Evolutionary conservation across 2,797 vertebrate genomes (phyloP).

Genomic region (Pyrocephalus nanus): DNA sequence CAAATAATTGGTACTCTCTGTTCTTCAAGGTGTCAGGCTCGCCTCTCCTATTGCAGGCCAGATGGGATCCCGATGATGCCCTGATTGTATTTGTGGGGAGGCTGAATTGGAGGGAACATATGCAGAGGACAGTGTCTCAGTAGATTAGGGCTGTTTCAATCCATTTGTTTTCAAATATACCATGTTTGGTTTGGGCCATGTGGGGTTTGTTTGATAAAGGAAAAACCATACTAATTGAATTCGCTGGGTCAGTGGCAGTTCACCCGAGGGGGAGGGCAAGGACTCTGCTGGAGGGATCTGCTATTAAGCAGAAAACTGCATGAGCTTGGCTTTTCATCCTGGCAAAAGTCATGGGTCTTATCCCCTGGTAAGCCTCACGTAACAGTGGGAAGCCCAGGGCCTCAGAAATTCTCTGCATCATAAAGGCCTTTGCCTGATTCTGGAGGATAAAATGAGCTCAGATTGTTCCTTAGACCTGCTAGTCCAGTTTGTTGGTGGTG

Average conservation of each 20-base stretch:
- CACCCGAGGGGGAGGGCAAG: background rate
- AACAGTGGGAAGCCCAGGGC: background rate
- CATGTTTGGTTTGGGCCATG: constrained; percentile 64
- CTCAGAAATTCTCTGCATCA: background rate
- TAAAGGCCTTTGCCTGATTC: background rate
- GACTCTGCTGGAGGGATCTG: background rate
- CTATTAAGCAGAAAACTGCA: background rate
- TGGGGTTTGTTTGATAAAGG: constrained; percentile 63
- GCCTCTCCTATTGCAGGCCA: background rate
- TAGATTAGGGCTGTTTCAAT: background rate
- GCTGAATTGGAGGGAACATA: background rate
- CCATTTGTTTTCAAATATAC: constrained; percentile 53
- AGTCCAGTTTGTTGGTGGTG: background rate
- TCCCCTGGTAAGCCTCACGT: accelerated
- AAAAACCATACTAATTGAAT: constrained; percentile 61
- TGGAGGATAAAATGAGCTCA: background rate
- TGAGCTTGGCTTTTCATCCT: background rate
- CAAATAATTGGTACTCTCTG: background rate
- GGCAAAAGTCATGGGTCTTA: background rate
- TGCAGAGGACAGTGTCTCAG: background rate
- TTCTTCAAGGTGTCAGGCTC: background rate
- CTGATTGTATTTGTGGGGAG: background rate
- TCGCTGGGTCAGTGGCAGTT: constrained; percentile 54
- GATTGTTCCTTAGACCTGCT: background rate
- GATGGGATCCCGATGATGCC: background rate